Evolutionary conservation across 2,888 invertebrate genomes (phyloP), one percentile per base, ranked within the genome.

Genomic region (Xestia ashworthii): DNA sequence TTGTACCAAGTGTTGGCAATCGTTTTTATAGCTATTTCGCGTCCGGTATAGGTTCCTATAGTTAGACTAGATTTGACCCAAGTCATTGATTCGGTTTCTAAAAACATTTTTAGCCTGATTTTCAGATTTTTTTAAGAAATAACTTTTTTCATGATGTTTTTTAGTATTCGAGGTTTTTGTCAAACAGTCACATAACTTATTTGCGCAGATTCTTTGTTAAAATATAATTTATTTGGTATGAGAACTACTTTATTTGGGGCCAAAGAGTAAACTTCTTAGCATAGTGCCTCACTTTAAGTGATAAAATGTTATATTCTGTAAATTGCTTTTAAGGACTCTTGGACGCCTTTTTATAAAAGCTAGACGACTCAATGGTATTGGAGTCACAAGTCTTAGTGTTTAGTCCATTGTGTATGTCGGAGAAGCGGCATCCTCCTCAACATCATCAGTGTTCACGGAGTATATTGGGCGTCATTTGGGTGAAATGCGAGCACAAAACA

Each of bases 1-100:
- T 85, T 88, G 87, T 86, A 74, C 83, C 48, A 67, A n/a, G 71
- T 58, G 70, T 76, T 87, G 75, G 65, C 58, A 83, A 78, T 70
- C 46, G 77, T 85, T 88, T 87, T 86, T 86, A 70, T 83, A 32
- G n/a, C n/a, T 67, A 64, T 67, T 53, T 74, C 44, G 58, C 73
- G 78, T 85, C 86, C 81, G 87, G 86, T 62, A 75, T 58, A 66
- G 69, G 76, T 74, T 80, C 65, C 55, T 60, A 44, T 46, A 77
- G 62, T 6, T 48, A 64, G 67, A 50, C 83, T 75, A 65, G 44
- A 55, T 62, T 83, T 74, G 74, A 55, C 71, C 62, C 71, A 53
- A 62, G 74, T 79, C 50, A 85, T 77, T 14, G 44, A 32, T 78
- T 69, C 62, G 58, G 58, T 81, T 76, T 71, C 68, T 76, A 44